Conservation (phyloP, 2,113 vertebrate genomes). For the Thalassoma bifasciatum region DNA sequence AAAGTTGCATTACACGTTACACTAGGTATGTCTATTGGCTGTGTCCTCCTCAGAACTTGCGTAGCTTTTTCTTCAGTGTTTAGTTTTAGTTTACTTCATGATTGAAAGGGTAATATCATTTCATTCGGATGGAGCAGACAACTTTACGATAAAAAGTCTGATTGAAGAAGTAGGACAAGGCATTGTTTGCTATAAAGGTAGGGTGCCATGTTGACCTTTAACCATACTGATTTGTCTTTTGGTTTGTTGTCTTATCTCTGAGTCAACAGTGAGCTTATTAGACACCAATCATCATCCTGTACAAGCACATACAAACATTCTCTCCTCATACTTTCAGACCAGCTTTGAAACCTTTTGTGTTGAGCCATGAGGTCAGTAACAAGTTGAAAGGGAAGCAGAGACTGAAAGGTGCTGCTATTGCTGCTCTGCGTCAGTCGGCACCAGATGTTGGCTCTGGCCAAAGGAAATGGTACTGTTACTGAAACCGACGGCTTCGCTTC, state of each 20-base stretch:
- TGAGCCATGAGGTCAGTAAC: constrained; percentile 52
- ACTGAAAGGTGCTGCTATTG: constrained; percentile 17
- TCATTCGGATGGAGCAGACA: too few species aligned
- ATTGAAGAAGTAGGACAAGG: not conserved
- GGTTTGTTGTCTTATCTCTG: not conserved
- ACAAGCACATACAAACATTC: not conserved
- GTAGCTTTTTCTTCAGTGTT: constrained; percentile 4
- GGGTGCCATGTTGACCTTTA: not conserved
- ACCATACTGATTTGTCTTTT: not conserved
- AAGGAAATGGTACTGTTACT: constrained; percentile 69
- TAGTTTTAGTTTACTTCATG: too few species aligned
- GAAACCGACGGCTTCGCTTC: constrained; percentile 63
- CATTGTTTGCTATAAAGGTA: not conserved
- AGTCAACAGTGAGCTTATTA: not conserved
- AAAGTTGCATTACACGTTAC: too few species aligned
- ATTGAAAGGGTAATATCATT: constrained; percentile 3
- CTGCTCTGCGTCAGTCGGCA: constrained; percentile 54
- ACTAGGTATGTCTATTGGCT: too few species aligned
- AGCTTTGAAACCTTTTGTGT: constrained; percentile 22
- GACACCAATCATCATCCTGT: too few species aligned
- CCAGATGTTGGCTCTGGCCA: constrained; percentile 81
- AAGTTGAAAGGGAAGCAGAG: constrained; percentile 56
- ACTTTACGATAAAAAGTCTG: too few species aligned
- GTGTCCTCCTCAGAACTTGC: not conserved
- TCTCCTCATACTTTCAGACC: not conserved